Percentiles rank a stretch among this genome's conserved stretches.
Conservation (phyloP, 2,113 vertebrate species). For the Speoplatyrhinus poulsoni region DNA sequence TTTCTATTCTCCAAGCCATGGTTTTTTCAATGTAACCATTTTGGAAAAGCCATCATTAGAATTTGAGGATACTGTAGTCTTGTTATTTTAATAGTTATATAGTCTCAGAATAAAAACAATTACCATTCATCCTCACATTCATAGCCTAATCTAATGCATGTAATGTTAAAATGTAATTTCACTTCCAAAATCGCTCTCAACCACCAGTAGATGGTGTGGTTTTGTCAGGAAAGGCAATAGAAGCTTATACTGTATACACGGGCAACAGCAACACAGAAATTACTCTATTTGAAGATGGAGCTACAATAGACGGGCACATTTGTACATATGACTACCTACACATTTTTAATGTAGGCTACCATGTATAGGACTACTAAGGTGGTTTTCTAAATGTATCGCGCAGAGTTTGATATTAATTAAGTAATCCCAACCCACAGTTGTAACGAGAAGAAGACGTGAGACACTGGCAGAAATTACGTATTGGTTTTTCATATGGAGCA, state of each 20-base stretch:
- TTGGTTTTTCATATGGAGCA: too few species aligned
- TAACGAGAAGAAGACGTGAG: too few species aligned
- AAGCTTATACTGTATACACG: background rate
- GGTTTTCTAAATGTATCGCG: too few species aligned
- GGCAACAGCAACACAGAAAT: background rate
- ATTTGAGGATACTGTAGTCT: background rate
- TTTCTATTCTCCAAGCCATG: background rate
- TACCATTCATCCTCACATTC: too few species aligned
- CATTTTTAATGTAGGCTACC: too few species aligned
- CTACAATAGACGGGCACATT: background rate
- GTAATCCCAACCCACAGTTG: too few species aligned
- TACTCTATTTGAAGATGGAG: background rate
- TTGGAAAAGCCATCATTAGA: constrained; percentile 1
- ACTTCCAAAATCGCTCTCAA: background rate
- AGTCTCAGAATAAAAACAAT: background rate
- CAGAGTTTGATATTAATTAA: too few species aligned
- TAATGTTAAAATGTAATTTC: background rate
- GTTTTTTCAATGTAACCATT: constrained; percentile 1
- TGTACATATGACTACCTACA: too few species aligned
- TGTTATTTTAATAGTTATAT: constrained; percentile 12
- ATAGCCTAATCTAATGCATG: background rate
- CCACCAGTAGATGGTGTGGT: constrained; percentile 65
- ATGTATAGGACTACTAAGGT: too few species aligned
- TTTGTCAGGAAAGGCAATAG: constrained; percentile 34
- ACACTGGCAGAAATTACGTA: too few species aligned